Evolutionary conservation across 2,113 vertebrate genomes (phyloP).

Genomic region (Hemichromis elongatus): DNA sequence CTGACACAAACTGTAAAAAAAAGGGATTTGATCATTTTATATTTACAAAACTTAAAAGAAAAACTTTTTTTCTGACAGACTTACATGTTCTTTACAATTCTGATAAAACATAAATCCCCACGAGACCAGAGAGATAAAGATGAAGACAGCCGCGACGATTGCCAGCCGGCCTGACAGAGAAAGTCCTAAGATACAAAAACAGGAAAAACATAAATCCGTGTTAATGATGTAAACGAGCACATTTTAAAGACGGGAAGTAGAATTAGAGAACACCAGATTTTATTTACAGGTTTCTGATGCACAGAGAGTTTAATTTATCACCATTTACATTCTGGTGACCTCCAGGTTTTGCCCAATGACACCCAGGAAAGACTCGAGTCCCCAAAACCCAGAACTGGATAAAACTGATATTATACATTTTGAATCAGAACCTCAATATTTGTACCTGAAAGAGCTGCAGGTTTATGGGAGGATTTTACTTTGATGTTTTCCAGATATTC

Average conservation of each 20-base stretch:
- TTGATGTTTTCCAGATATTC: background rate
- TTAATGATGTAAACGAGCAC: accelerated
- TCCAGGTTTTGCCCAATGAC: accelerated
- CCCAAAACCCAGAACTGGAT: accelerated
- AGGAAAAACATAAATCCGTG: background rate
- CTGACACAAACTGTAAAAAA: background rate
- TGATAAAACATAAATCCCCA: accelerated
- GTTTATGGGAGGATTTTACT: background rate
- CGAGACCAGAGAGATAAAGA: accelerated
- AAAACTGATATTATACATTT: background rate
- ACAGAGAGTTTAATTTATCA: accelerated
- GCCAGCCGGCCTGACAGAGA: background rate
- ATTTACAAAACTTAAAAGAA: accelerated
- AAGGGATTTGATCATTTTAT: background rate
- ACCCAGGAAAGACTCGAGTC: background rate
- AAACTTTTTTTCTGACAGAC: background rate
- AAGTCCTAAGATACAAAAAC: background rate
- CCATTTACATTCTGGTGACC: background rate
- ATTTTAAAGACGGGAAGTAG: background rate
- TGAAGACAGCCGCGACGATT: background rate
- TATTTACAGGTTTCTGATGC: background rate
- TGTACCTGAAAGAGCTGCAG: background rate
- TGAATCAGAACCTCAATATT: background rate
- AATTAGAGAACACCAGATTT: background rate
- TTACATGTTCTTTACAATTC: accelerated